A percentile compares a stretch with the other conserved stretches of the same genome.
phyloP scores from a whole-genome alignment of 2,113 vertebrate species.

The Pseudonaja textilis region DNA sequence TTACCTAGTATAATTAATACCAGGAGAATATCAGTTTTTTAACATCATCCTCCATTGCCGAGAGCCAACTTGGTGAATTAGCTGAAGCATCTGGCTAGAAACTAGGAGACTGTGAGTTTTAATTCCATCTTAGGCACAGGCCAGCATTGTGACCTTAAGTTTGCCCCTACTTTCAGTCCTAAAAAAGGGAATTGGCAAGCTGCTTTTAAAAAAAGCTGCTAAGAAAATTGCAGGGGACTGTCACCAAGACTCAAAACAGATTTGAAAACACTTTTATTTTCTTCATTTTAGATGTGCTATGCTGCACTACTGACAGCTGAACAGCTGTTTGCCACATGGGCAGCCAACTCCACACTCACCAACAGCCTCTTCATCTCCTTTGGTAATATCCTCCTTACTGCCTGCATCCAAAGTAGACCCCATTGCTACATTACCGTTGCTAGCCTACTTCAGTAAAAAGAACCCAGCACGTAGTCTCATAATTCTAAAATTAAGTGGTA shows the following conservation, averaged over 20 bases:
- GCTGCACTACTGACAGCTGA: background rate
- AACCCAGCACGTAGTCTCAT: conserved; percentile 13
- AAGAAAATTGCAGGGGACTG: background rate
- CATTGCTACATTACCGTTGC: background rate
- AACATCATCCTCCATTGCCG: background rate
- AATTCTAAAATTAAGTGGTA: conserved; percentile 22
- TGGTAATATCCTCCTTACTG: background rate
- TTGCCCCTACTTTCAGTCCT: background rate
- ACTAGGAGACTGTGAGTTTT: background rate
- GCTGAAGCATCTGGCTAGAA: background rate
- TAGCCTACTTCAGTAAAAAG: conserved; percentile 21
- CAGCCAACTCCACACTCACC: background rate
- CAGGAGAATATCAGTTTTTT: background rate
- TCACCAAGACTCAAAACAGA: background rate
- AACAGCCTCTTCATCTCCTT: background rate
- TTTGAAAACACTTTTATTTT: background rate
- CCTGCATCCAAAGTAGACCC: background rate
- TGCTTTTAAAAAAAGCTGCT: background rate
- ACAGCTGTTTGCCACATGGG: background rate
- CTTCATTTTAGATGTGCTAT: background rate
- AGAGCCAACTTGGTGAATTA: background rate
- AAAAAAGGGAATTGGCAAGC: background rate
- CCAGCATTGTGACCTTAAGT: background rate
- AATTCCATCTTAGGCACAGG: background rate
- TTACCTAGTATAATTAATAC: background rate